Conservation (phyloP, 1,140 invertebrate species). For the Lineus longissimus region DNA sequence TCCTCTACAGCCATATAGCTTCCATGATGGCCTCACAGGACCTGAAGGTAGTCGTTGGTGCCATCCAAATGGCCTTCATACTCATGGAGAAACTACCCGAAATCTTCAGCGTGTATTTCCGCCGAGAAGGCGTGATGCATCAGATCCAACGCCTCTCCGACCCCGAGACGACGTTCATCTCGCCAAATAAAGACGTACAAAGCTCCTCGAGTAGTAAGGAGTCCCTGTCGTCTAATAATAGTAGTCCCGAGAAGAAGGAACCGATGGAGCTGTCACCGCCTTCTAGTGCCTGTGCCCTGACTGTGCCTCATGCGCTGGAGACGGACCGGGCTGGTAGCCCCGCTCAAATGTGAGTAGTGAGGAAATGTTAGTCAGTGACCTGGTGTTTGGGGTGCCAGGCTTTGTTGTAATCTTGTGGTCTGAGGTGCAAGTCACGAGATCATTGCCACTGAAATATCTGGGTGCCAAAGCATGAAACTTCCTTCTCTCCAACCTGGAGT, state of each 20-base stretch:
- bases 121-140: constrained; percentile 90
- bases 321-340: constrained; percentile 49
- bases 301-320: neutral
- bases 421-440: too few species aligned
- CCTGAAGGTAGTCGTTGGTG: constrained; percentile 90
- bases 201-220: constrained; percentile 2
- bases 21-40: constrained; percentile 96
- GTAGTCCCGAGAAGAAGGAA: constrained; percentile 24
- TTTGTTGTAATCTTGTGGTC: too few species aligned
- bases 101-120: constrained; percentile 90
- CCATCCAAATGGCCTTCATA: constrained; percentile 94
- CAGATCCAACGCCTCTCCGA: constrained; percentile 66
- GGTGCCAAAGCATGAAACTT: too few species aligned
- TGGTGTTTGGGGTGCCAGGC: too few species aligned
- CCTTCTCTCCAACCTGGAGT: too few species aligned
- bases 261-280: constrained; percentile 15
- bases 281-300: constrained; percentile 5
- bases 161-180: constrained; percentile 52
- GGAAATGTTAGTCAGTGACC: too few species aligned
- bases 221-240: constrained; percentile 1
- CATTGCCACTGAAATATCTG: too few species aligned
- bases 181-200: constrained; percentile 7
- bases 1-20: constrained; percentile 77
- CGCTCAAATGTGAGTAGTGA: constrained; percentile 54
- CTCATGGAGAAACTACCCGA: constrained; percentile 93